Conservation (phyloP, 2,888 invertebrate species). For the Spilosoma lubricipeda region DNA sequence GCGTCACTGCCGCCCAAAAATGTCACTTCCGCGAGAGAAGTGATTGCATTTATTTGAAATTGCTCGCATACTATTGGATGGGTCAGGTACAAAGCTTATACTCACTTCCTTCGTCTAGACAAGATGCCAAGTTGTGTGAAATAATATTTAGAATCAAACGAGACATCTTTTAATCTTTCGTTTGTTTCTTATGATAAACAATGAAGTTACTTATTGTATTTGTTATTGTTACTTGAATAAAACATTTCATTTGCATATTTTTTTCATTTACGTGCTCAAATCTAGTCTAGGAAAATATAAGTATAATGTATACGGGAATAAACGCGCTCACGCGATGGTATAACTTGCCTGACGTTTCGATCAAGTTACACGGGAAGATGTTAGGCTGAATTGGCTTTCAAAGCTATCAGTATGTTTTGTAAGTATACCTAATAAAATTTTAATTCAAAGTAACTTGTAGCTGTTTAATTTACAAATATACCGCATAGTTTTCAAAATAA, state of each 20-base stretch:
- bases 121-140: neutral
- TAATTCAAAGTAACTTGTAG: neutral
- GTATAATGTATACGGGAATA: neutral
- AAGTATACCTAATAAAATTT: neutral
- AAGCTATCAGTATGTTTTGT: too few relatives aligned
- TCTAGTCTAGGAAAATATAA: neutral
- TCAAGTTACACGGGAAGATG: neutral
- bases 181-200: neutral
- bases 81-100: neutral
- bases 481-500: neutral
- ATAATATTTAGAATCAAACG: neutral
- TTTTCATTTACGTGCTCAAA: neutral
- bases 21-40: neutral
- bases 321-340: neutral
- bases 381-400: neutral
- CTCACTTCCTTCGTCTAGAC: neutral
- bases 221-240: neutral
- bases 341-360: neutral
- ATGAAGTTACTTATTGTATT: neutral
- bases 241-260: neutral
- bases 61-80: neutral
- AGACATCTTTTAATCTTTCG: neutral
- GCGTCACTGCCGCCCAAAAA: neutral
- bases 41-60: neutral
- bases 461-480: neutral